Evolutionary conservation across 1,140 invertebrate genomes (phyloP).

Genomic region (Drosophila subpulchrella): DNA sequence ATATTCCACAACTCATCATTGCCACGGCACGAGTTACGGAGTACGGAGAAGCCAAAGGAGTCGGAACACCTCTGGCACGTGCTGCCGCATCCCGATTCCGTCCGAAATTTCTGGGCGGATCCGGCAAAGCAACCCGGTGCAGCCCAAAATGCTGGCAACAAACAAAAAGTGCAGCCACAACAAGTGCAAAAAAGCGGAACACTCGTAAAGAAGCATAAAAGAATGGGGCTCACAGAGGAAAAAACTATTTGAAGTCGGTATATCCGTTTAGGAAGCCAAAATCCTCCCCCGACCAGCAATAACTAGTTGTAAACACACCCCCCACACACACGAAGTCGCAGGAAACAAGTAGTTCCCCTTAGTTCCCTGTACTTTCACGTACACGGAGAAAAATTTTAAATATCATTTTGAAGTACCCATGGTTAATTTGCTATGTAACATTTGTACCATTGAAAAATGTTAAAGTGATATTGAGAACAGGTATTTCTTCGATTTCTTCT

Average conservation of each 20-base stretch:
- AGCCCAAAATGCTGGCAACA: constrained; percentile 18
- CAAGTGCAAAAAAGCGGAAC: constrained; percentile 47
- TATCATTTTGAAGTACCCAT: too few species aligned
- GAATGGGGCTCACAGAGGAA: constrained; percentile 55
- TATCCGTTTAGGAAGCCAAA: constrained; percentile 82
- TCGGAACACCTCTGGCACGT: constrained; percentile 58
- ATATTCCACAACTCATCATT: constrained; percentile 52
- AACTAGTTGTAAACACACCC: constrained; percentile 54
- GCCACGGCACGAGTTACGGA: constrained; percentile 21
- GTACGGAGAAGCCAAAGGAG: neutral
- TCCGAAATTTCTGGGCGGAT: constrained; percentile 15
- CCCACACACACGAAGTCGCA: constrained; percentile 27
- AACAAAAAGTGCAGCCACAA: constrained; percentile 46
- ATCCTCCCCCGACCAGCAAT: constrained; percentile 55
- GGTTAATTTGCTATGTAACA: too few species aligned
- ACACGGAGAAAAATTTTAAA: too few species aligned
- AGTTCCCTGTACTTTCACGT: neutral
- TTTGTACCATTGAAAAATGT: too few species aligned
- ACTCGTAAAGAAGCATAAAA: constrained; percentile 54
- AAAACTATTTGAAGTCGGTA: constrained; percentile 76
- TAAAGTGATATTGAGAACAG: too few species aligned
- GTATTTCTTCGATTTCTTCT: too few species aligned
- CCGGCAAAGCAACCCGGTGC: constrained; percentile 16
- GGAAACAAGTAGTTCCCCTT: constrained; percentile 38
- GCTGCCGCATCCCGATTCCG: constrained; percentile 32